A percentile compares a stretch with the other conserved stretches of the same genome.
phyloP scores from a whole-genome alignment of 2,113 vertebrate species.

The Rattus norvegicus region DNA sequence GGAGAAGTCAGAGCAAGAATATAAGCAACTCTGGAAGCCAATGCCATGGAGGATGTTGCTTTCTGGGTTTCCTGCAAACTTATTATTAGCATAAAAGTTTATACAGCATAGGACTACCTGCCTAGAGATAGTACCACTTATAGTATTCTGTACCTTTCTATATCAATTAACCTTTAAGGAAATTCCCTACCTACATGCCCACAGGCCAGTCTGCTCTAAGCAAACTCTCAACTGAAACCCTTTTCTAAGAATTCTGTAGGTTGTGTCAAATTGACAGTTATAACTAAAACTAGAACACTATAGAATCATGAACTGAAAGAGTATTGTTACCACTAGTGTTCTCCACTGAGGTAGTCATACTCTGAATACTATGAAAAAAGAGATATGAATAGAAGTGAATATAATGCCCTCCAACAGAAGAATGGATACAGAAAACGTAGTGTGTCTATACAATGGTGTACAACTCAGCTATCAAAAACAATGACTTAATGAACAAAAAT shows the following conservation, averaged over 20 bases:
- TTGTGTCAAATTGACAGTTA: too few species aligned
- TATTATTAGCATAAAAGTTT: not conserved
- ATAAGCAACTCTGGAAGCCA: not conserved
- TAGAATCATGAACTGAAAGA: not conserved
- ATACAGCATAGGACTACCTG: not conserved
- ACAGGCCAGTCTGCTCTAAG: not conserved
- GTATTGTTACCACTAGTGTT: not conserved
- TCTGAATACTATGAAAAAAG: not conserved
- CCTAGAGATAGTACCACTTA: not conserved
- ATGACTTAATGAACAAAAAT: too few species aligned
- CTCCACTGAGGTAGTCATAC: not conserved
- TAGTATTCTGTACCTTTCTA: not conserved
- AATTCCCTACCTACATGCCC: not conserved
- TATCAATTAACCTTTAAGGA: not conserved
- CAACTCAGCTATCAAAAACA: too few species aligned
- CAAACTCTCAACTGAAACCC: not conserved
- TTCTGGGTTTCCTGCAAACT: not conserved
- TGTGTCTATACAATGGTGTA: too few species aligned
- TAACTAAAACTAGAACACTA: not conserved
- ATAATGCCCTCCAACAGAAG: too few species aligned
- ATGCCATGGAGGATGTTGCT: fast-evolving
- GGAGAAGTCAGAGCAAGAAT: not conserved
- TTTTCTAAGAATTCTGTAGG: not conserved
- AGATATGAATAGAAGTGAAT: not conserved
- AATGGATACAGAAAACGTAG: too few species aligned